Percentiles rank a stretch among this genome's conserved stretches.
These are phyloP conservation scores for Cantharis lateralis DNA, from an alignment of 2,888 invertebrate species.

Conservation along the genomic window DNA sequence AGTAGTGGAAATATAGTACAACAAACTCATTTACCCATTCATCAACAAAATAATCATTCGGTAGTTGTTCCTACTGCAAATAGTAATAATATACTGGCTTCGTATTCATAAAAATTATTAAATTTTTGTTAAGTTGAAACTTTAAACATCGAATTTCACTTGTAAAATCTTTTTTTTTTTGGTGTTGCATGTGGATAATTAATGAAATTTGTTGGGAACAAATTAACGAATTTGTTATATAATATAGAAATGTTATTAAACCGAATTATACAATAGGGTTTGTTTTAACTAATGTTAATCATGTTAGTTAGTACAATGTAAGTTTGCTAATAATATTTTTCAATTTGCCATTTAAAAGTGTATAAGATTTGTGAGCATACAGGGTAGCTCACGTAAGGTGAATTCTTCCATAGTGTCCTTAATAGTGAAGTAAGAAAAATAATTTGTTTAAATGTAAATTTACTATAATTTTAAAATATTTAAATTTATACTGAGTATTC, in stretches of 20 bases:
- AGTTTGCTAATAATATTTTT: background rate
- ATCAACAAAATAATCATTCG: constrained; percentile 56
- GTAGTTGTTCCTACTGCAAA: constrained; percentile 61
- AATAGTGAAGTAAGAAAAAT: background rate
- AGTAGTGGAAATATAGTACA: constrained; percentile 34
- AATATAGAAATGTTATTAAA: background rate
- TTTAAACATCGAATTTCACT: background rate
- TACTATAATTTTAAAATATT: too few relatives aligned
- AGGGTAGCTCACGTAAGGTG: background rate
- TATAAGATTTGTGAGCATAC: background rate
- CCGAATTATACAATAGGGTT: background rate
- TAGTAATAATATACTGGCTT: constrained; percentile 40
- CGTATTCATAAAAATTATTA: constrained; percentile 21
- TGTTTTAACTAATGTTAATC: background rate
- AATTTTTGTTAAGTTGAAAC: background rate
- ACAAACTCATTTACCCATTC: constrained; percentile 48
- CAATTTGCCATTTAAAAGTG: background rate
- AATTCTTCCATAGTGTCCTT: background rate
- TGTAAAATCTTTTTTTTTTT: background rate
- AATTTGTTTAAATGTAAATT: background rate
- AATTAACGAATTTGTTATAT: constrained; percentile 8
- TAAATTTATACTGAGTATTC: too few relatives aligned
- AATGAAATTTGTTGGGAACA: constrained; percentile 21
- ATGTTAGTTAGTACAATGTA: background rate
- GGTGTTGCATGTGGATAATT: background rate